phyloP scores from a whole-genome alignment of 2,113 vertebrate species.

The Neodon shergylaensis region DNA sequence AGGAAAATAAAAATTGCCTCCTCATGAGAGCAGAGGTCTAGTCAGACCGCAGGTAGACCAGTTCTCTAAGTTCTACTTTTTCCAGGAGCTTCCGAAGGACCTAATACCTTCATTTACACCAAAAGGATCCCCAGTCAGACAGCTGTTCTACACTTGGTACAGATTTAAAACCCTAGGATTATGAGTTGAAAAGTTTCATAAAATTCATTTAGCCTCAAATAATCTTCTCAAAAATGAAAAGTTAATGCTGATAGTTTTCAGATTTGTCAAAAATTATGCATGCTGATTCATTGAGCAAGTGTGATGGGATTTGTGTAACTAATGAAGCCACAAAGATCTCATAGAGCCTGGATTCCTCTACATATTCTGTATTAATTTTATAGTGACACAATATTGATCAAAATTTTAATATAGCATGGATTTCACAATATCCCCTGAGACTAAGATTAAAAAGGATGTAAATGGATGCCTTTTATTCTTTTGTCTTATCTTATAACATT shows the following conservation, averaged over 20 bases:
- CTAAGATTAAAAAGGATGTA: conserved; percentile 22
- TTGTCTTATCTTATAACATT: conserved; percentile 11
- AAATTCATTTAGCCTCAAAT: conserved; percentile 7
- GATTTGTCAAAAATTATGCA: conserved; percentile 40
- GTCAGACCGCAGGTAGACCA: background rate
- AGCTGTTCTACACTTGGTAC: background rate
- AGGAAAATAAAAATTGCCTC: background rate
- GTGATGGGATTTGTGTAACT: conserved; percentile 16
- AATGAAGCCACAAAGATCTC: background rate
- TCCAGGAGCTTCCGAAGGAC: background rate
- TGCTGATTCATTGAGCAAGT: conserved; percentile 10
- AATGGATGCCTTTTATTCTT: conserved; percentile 17
- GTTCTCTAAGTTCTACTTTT: background rate
- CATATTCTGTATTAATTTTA: background rate
- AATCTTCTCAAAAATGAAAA: conserved; percentile 38
- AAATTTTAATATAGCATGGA: conserved; percentile 50
- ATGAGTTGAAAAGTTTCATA: background rate
- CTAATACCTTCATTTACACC: background rate
- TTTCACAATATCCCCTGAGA: conserved; percentile 5
- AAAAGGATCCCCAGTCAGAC: background rate
- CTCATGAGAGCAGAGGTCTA: background rate
- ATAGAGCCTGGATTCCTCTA: background rate
- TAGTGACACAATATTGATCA: conserved; percentile 38
- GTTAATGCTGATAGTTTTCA: conserved; percentile 17
- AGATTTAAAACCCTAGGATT: background rate